phyloP scores from a whole-genome alignment of 2,888 invertebrate species.

The Oscheius myriophilus region DNA sequence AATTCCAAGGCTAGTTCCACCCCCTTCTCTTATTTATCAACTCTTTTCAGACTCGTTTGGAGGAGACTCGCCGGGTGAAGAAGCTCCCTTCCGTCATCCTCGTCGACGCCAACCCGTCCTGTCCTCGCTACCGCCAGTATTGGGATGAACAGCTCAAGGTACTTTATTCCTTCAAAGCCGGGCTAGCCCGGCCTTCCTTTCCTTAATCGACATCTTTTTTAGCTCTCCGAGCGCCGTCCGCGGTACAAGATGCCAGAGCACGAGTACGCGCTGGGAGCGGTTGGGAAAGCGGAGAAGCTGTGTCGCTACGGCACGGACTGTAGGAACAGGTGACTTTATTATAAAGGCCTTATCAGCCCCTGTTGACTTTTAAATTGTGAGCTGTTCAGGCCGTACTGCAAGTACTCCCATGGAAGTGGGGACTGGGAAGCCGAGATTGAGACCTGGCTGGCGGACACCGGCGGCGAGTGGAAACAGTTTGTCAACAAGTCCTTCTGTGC shows the following conservation, averaged over 20 bases:
- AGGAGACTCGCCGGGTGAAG: slow-evolving; percentile 38
- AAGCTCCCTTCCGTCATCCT: slow-evolving; percentile 43
- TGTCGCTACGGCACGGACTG: slow-evolving; percentile 36
- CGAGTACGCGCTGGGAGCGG: slow-evolving; percentile 8
- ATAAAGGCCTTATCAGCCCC: too few species aligned
- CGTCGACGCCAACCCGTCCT: slow-evolving; percentile 42
- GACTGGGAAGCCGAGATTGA: slow-evolving; percentile 45
- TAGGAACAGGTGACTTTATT: slow-evolving; percentile 27
- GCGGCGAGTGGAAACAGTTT: slow-evolving; percentile 37
- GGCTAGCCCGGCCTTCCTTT: neutral
- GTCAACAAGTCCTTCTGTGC: slow-evolving; percentile 17
- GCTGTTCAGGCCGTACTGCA: slow-evolving; percentile 40
- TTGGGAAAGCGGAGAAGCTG: slow-evolving; percentile 15
- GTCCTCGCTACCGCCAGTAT: slow-evolving; percentile 30
- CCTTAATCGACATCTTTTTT: neutral
- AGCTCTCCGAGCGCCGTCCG: slow-evolving; percentile 34
- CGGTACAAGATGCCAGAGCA: slow-evolving; percentile 31
- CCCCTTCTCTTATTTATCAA: neutral
- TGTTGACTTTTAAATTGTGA: too few species aligned
- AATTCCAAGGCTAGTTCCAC: slow-evolving; percentile 6
- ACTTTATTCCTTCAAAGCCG: neutral
- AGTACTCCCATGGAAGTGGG: slow-evolving; percentile 43
- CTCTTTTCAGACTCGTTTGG: slow-evolving; percentile 36
- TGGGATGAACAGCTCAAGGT: slow-evolving; percentile 44
- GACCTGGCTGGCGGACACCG: slow-evolving; percentile 43